Evolutionary conservation across 1,140 invertebrate species (phyloP).

Genomic region (Calycopis cecrops): DNA sequence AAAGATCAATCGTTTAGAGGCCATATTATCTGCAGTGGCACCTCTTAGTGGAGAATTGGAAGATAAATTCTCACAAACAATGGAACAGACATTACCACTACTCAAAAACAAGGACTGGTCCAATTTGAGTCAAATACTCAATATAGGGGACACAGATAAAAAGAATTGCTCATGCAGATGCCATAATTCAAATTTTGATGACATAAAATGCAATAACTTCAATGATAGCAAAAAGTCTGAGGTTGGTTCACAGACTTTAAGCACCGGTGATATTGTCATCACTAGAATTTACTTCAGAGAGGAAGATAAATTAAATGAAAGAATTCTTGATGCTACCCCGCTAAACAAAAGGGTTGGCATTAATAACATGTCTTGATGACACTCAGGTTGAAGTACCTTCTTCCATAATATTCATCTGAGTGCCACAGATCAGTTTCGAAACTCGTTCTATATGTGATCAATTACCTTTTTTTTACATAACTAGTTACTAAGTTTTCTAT

Average conservation of each 20-base stretch:
- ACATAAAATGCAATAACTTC: conserved; percentile 67
- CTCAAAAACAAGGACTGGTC: conserved; percentile 71
- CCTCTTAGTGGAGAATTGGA: conserved; percentile 72
- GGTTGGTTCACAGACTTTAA: conserved; percentile 87
- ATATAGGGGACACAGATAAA: conserved; percentile 52
- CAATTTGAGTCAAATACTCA: conserved; percentile 65
- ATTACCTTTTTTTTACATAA: conserved; percentile 44
- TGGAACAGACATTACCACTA: conserved; percentile 71
- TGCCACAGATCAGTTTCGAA: conserved; percentile 62
- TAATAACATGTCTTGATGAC: conserved; percentile 65
- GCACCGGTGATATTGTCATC: conserved; percentile 95
- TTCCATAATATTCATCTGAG: conserved; percentile 50
- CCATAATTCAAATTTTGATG: conserved; percentile 61
- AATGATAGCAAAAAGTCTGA: conserved; percentile 61
- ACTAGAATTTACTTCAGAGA: conserved; percentile 91
- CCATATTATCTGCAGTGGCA: conserved; percentile 86
- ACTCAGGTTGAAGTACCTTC: conserved; percentile 36
- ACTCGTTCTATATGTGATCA: conserved; percentile 60
- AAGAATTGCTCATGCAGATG: conserved; percentile 75
- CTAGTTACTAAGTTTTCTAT: conserved; percentile 43
- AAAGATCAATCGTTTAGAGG: conserved; percentile 90
- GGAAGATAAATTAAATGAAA: conserved; percentile 76
- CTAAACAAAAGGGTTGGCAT: conserved; percentile 57
- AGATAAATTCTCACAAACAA: conserved; percentile 67
- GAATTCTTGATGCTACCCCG: conserved; percentile 71